Base-by-base conservation (phyloP, 2,797 vertebrate species). In the Oreochromis mossambicus region DNA sequence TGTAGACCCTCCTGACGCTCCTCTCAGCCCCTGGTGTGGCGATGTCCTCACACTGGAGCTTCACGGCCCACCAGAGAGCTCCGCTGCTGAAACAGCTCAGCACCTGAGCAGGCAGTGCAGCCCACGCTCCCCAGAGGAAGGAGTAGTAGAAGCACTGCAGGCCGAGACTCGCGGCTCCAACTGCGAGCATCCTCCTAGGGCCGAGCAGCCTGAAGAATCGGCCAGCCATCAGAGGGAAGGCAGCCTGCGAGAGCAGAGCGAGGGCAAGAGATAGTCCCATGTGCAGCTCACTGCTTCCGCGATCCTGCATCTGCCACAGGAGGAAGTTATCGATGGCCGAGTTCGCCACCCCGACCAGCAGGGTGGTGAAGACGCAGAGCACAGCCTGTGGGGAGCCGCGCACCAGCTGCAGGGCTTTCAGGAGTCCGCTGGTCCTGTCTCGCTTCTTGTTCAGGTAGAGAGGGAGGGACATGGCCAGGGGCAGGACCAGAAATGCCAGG, bases 261-360 rank as follows among this genome's bases (percentile, higher is more conserved):
- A 96, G 8, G 1, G 96, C 90, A 1, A 98, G 92, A 0, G 94
- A 91, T 52, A 96, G 56, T 2, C 97, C 98, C 97, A 98, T 97
- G 89, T 96, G 97, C 52, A 98, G 93, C 92, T 98, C 97, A 0
- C 84, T 81, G 86, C 97, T 94, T 51, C 96, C 96, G 0, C 83
- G 92, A 79, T 98, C 97, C 92, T 97, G 90, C 97, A 98, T 98
- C 94, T 97, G 95, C 98, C 98, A 99, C 81, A 97, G 95, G 2
- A 99, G 95, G 79, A 98, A 98, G 94, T 97, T 96, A 8, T 97
- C 96, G 41, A 95, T 91, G 0, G 91, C 51, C 0, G 98, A 96
- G 36, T 83, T 12, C 0, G 93, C 92, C 0, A 86, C 88, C 0
- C 97, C 98, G 0, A 89, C 81, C 80, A 98, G 80, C 80, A 97